phyloP scores from a whole-genome alignment of 2,113 vertebrate genomes.

The human region GRCh38 chr9:127948001-127948500 shows the following conservation, averaged over 20 bases:
- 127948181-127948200: conserved; percentile 92
- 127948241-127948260: background rate
- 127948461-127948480: background rate
- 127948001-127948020: background rate
- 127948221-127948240: conserved; percentile 78
- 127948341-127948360: background rate
- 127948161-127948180: conserved; percentile 96
- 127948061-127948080: conserved; percentile 88
- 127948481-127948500: background rate
- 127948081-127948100: conserved; percentile 89
- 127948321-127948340: background rate
- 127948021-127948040: background rate
- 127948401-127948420: conserved; percentile 96
- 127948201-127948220: conserved; percentile 95
- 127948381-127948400: conserved; percentile 97
- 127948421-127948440: background rate
- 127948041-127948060: rapidly evolving
- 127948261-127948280: background rate
- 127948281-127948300: background rate
- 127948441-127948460: rapidly evolving
- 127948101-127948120: conserved; percentile 83
- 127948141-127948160: conserved; percentile 92
- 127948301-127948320: background rate
- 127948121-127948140: conserved; percentile 73
- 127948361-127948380: conserved; percentile 99